Base-by-base conservation (phyloP, 2,888 invertebrate genomes). In the Augochlorella aurata region DNA sequence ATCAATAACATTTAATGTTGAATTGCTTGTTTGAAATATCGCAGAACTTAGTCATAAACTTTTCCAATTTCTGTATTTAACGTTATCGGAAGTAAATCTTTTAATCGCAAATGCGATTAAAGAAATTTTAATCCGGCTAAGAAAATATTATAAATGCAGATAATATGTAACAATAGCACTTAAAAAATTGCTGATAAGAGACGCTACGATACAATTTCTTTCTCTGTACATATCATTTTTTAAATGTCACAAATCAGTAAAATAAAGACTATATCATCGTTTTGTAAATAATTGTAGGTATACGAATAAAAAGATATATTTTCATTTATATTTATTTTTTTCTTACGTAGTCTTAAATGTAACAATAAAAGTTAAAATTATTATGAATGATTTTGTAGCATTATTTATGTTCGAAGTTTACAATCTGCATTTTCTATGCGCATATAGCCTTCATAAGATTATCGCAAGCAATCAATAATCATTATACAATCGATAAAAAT, bases 21-120 rank as follows among this genome's bases (percentile, higher is more conserved):
- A 75, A 73, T 67, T 77, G 47, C 47, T 67, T 58, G 5, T 29
- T 14, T 29, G 74, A 68, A 54, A 54, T 54, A 68, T 75, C 70
- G 75, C 66, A 70, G 47, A 67, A 58, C 71, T 65, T 63, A 24
- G 18, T 21, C 12, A 7, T n/a, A 68, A 47, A 47, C 52, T 63
- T 58, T 12, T 47, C 38, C 49, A 66, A 66, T 66, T 77, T 24
- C 69, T 45, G 21, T 21, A 68, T 71, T 18, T 16, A 54, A 79
- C 72, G 58, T 50, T 65, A 21, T 45, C 24, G 50, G 24, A 66
- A 9, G 2, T 4, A 47, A 50, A 47, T 71, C 63, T 52, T 47
- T 54, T 24, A 58, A 65, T 47, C 10, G 24, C 7, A 12, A n/a
- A 74, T 14, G 10, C 29, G 9, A 68, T 58, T 61, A 74, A 70